Evolutionary conservation across 2,113 vertebrate genomes (phyloP).

Genomic region (Felis chaus): DNA sequence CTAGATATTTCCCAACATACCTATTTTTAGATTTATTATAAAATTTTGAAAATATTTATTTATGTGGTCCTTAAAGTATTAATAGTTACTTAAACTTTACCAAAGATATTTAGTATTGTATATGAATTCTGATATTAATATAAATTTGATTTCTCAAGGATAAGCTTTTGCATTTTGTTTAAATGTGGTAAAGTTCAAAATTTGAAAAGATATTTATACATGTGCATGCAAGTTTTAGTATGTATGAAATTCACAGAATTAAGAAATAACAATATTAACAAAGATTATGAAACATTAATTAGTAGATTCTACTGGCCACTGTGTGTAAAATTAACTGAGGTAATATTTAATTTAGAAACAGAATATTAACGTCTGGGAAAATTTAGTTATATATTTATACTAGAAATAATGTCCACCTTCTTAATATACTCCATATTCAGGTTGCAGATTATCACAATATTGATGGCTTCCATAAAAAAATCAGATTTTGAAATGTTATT

Average conservation of each 20-base stretch:
- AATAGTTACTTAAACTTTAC: background rate
- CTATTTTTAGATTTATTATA: background rate
- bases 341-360: background rate
- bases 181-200: conserved; percentile 10
- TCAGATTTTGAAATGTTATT: background rate
- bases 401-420: background rate
- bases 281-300: background rate
- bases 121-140: background rate
- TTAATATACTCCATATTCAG: background rate
- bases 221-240: background rate
- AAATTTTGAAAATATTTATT: background rate
- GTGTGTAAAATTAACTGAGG: background rate
- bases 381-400: background rate
- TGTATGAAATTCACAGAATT: background rate
- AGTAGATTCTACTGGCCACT: background rate
- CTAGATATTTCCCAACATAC: background rate
- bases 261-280: background rate
- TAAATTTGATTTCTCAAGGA: background rate
- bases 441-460: background rate
- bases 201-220: background rate
- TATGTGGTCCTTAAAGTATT: background rate
- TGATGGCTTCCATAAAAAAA: background rate
- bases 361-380: background rate
- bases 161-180: background rate
- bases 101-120: background rate